phyloP scores from a whole-genome alignment of 2,888 invertebrate genomes.

The Nematopogon swammerdamellus region DNA sequence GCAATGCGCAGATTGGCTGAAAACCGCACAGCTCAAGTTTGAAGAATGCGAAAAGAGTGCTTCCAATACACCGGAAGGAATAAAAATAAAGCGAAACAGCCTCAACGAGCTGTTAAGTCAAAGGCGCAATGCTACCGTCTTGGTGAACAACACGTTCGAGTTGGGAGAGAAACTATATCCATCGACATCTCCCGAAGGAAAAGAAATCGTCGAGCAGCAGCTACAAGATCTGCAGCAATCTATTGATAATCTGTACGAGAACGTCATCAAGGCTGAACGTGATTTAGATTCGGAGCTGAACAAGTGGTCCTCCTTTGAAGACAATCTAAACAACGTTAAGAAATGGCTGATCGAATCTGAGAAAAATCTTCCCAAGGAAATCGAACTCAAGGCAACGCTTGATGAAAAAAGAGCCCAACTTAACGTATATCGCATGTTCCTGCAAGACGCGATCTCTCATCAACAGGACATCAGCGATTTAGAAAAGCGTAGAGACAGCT shows the following conservation, averaged over 20 bases:
- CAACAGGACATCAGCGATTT: slow-evolving; percentile 83
- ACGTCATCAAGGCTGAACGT: slow-evolving; percentile 71
- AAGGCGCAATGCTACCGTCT: slow-evolving; percentile 68
- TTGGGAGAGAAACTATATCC: slow-evolving; percentile 84
- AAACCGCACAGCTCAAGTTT: slow-evolving; percentile 69
- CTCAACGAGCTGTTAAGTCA: slow-evolving; percentile 72
- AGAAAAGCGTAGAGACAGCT: slow-evolving; percentile 71
- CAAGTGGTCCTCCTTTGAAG: slow-evolving; percentile 89
- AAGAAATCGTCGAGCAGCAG: slow-evolving; percentile 80
- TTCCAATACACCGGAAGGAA: slow-evolving; percentile 64
- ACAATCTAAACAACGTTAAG: slow-evolving; percentile 73
- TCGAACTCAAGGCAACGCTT: slow-evolving; percentile 78
- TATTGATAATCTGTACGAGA: slow-evolving; percentile 78
- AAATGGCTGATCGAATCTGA: slow-evolving; percentile 78
- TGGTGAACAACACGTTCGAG: slow-evolving; percentile 82
- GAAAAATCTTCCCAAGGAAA: slow-evolving; percentile 70
- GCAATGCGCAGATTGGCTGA: slow-evolving; percentile 78
- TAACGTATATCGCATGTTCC: slow-evolving; percentile 74
- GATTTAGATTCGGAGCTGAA: slow-evolving; percentile 80
- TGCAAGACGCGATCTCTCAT: slow-evolving; percentile 81
- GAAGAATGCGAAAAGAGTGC: slow-evolving; percentile 63
- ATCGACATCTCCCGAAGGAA: slow-evolving; percentile 82
- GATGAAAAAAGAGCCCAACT: slow-evolving; percentile 90
- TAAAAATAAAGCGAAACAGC: slow-evolving; percentile 65
- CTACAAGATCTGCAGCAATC: slow-evolving; percentile 80